Base-by-base conservation (phyloP, 2,888 invertebrate genomes). In the Elmis aenea region DNA sequence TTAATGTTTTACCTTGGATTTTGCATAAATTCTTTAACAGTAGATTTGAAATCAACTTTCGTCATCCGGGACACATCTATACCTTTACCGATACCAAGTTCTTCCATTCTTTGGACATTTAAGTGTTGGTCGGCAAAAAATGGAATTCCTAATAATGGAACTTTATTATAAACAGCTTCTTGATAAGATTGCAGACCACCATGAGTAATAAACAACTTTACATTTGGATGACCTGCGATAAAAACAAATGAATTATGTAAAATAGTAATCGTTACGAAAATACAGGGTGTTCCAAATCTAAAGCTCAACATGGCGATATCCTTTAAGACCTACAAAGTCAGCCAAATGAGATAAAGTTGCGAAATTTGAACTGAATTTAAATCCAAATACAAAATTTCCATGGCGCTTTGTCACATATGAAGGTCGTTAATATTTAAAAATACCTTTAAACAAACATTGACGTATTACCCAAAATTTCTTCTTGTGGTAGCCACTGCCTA, bases 401-500 rank as follows among this genome's bases (percentile, higher is more conserved):
- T n/a, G n/a, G n/a, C n/a, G n/a, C n/a, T n/a, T n/a, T n/a, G n/a
- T n/a, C n/a, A n/a, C n/a, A n/a, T n/a, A n/a, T n/a, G n/a, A n/a
- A n/a, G n/a, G n/a, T n/a, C n/a, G n/a, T n/a, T n/a, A n/a, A n/a
- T n/a, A n/a, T n/a, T n/a, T n/a, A n/a, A n/a, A n/a, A n/a, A n/a
- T n/a, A n/a, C n/a, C n/a, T n/a, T n/a, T n/a, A n/a, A n/a, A n/a
- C n/a, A n/a, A n/a, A n/a, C n/a, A n/a, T n/a, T n/a, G n/a, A n/a
- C n/a, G n/a, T n/a, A n/a, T 58, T 55, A 75, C 76, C 67, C 21
- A 83, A 60, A 22, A 82, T 72, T 47, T 79, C 79, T 42, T 74
- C 75, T 54, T 83, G 83, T 0, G 82, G 81, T 24, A 81, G 49
- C 82, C 81, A 83, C 38, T 75, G 72, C 37, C 67, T 62, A 3